A percentile compares a stretch with the other conserved stretches of the same genome.
Conservation (phyloP, 2,797 vertebrate genomes). For the Hypotaenidia philippensis region DNA sequence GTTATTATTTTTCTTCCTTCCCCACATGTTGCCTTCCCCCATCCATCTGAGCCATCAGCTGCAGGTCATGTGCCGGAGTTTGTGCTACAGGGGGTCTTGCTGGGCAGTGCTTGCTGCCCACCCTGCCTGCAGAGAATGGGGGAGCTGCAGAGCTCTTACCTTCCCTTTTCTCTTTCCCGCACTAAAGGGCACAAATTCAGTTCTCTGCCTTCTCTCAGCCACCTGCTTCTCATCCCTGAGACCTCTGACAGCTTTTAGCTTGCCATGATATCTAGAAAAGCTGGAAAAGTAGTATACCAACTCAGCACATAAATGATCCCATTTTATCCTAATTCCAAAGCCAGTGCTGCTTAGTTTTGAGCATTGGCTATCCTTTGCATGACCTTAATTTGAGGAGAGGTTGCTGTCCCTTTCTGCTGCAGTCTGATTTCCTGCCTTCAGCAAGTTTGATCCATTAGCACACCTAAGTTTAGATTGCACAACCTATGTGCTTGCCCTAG, state of each 20-base stretch:
- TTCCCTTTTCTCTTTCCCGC: neutral
- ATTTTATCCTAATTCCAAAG: neutral
- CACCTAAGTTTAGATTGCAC: neutral
- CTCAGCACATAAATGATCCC: neutral
- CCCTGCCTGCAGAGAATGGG: neutral
- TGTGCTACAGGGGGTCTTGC: rapidly evolving
- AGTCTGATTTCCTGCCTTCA: neutral
- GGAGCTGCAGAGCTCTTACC: neutral
- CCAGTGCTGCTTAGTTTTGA: neutral
- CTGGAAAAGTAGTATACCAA: neutral
- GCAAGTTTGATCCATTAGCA: neutral
- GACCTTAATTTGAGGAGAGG: neutral
- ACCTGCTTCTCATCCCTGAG: neutral
- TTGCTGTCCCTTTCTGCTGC: neutral
- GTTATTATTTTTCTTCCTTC: neutral
- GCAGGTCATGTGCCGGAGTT: neutral
- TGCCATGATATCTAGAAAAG: neutral
- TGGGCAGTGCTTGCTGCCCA: rapidly evolving
- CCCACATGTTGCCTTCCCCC: neutral
- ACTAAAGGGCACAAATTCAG: neutral
- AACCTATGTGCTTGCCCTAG: rapidly evolving
- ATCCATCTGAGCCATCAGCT: rapidly evolving
- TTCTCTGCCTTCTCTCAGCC: neutral
- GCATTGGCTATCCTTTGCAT: neutral
- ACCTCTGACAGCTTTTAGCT: neutral